Evolutionary conservation across 2,113 vertebrate genomes (phyloP).

Genomic region (Ranitomeya variabilis): DNA sequence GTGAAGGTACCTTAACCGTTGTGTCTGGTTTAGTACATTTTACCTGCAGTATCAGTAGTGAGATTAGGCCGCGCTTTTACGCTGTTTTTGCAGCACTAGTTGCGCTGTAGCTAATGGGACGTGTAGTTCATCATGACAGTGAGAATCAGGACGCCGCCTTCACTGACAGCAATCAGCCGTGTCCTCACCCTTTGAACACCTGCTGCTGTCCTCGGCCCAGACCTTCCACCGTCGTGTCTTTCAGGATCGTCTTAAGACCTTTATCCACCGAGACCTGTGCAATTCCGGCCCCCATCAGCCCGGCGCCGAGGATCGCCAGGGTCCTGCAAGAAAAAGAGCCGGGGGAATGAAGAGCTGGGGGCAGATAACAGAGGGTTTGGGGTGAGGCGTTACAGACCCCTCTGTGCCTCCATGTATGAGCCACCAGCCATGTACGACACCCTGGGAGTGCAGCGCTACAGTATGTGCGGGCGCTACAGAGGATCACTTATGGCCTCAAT

Average conservation of each 20-base stretch:
- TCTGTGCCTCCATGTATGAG: too few species aligned
- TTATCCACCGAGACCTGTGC: slow-evolving; percentile 93
- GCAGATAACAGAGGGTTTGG: neutral
- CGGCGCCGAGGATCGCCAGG: slow-evolving; percentile 89
- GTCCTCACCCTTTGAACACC: slow-evolving; percentile 90
- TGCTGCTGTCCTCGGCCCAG: slow-evolving; percentile 90
- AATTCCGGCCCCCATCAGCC: slow-evolving; percentile 94
- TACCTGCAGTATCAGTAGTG: too few species aligned
- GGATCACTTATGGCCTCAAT: too few species aligned
- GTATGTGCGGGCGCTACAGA: too few species aligned
- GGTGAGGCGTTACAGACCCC: too few species aligned
- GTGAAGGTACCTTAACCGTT: too few species aligned
- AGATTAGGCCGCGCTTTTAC: too few species aligned
- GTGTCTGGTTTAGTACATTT: too few species aligned
- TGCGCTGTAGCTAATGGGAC: too few species aligned
- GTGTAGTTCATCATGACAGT: neutral
- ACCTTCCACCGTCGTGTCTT: slow-evolving; percentile 82
- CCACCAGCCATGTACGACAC: too few species aligned
- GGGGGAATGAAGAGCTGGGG: neutral
- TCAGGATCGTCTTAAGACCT: slow-evolving; percentile 85
- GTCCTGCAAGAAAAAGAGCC: slow-evolving; percentile 69
- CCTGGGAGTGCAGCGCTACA: too few species aligned
- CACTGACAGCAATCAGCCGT: neutral
- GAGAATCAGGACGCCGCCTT: neutral
- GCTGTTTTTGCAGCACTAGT: too few species aligned